Conservation (phyloP, 2,888 invertebrate species). For the Dyspetes luteomarginatus region DNA sequence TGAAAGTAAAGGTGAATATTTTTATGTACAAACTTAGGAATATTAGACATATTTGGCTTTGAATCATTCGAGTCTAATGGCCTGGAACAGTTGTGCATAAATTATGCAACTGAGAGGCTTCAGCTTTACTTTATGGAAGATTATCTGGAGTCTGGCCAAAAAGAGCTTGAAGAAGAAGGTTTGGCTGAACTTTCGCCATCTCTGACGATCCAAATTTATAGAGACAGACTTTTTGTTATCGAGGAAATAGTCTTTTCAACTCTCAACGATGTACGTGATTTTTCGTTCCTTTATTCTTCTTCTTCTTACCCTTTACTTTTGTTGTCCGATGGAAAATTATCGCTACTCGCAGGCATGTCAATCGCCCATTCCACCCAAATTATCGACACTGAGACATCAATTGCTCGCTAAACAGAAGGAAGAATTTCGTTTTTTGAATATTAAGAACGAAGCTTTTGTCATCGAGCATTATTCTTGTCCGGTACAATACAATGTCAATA, state of each 20-base stretch:
- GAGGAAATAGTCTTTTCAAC: slow-evolving; percentile 78
- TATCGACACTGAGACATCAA: slow-evolving; percentile 55
- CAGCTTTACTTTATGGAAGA: slow-evolving; percentile 80
- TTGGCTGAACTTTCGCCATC: slow-evolving; percentile 70
- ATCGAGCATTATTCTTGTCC: slow-evolving; percentile 80
- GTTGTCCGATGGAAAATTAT: slow-evolving; percentile 1
- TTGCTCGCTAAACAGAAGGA: slow-evolving; percentile 49
- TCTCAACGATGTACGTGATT: slow-evolving; percentile 80
- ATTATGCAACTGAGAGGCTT: slow-evolving; percentile 81
- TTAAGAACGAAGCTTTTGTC: slow-evolving; percentile 75
- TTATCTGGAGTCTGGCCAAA: slow-evolving; percentile 74
- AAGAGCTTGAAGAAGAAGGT: slow-evolving; percentile 76
- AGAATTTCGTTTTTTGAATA: slow-evolving; percentile 32
- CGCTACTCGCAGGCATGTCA: slow-evolving; percentile 70
- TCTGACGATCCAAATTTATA: slow-evolving; percentile 71
- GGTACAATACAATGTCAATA: slow-evolving; percentile 79
- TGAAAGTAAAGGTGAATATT: no score
- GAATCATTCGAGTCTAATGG: slow-evolving; percentile 79
- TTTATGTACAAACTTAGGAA: no score
- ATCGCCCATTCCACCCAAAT: slow-evolving; percentile 64
- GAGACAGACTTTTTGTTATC: slow-evolving; percentile 76
- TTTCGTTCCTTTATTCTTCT: no score
- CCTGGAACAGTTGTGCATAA: slow-evolving; percentile 79
- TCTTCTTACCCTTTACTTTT: not conserved
- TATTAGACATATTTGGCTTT: slow-evolving; percentile 82